Base-by-base conservation (phyloP, 2,797 vertebrate genomes). In the Catostomus latipinnis region DNA sequence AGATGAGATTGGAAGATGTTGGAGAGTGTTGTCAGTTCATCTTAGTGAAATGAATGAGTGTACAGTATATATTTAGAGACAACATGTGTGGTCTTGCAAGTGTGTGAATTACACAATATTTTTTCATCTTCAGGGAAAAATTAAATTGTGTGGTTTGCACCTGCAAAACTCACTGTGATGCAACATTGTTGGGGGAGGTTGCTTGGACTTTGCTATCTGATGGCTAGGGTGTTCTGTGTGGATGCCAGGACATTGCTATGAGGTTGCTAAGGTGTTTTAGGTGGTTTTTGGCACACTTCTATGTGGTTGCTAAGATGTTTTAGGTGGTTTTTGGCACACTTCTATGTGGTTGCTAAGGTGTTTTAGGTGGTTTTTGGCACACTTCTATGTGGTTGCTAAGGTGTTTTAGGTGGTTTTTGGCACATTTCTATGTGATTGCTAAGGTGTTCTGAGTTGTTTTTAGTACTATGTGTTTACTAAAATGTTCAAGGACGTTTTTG, bases 1-100 rank as follows among this genome's bases (percentile, higher is more conserved):
- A 78, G 48, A 76, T 16, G 49, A 76, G 49, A 73, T 57, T 8
- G 54, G 8, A 1, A 13, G 66, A n/a, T 68, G 46, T 62, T 58
- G 50, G 48, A 54, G 43, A 63, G 61, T 71, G 53, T 74, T 56
- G n/a, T 18, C 14, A 48, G n/a, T 0, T 5, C 34, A 63, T 18
- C 49, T 63, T 18, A 66, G 8, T 54, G 9, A 46, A 53, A 63
- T 60, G 43, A 18, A 18, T 6, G n/a, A n/a, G n/a, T 50, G 4
- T n/a, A 1, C 10, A 4, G 18, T 22, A 54, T 9, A 18, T 45
- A 14, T 53, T 8, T 16, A 0, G 0, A 12, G 58, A 13, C 54
- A 5, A 18, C 10, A 60, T 53, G 48, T 74, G 48, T 43, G 43
- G 57, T 53, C 18, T 14, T 62, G 12, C 2, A 50, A 49, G 60